A percentile compares a stretch with the other conserved stretches of the same genome.
Conservation (phyloP, 2,113 vertebrate species). For the Austrofundulus limnaeus region DNA sequence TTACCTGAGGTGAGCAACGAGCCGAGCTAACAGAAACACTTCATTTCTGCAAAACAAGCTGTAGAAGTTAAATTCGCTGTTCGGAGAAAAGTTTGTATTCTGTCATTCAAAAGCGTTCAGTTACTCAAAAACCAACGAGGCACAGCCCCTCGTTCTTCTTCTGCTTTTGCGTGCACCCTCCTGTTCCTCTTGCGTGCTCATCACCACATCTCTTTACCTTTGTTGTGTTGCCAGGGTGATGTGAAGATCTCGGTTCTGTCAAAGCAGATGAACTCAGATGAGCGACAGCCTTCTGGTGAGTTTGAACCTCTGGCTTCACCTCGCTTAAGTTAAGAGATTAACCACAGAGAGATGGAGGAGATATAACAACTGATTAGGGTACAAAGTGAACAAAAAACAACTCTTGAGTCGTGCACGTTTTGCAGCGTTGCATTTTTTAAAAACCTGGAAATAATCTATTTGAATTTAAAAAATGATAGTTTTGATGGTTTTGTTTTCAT, state of each 20-base stretch:
- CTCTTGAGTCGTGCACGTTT: background rate
- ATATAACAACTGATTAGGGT: background rate
- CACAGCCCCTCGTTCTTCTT: background rate
- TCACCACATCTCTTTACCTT: conserved; percentile 30
- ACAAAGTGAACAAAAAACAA: background rate
- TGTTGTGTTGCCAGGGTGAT: conserved; percentile 80
- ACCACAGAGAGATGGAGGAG: conserved; percentile 31
- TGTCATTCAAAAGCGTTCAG: no score
- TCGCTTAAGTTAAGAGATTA: conserved; percentile 16
- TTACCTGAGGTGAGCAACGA: conserved; percentile 82
- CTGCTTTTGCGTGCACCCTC: background rate
- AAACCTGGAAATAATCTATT: background rate
- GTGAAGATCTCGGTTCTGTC: conserved; percentile 69
- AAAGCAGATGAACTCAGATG: conserved; percentile 72
- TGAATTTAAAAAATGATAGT: conserved; percentile 1
- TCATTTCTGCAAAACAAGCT: no score
- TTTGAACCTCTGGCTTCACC: conserved; percentile 76
- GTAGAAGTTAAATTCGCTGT: background rate
- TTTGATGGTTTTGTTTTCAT: conserved; percentile 14
- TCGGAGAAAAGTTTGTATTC: no score
- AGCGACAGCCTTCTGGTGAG: conserved; percentile 82
- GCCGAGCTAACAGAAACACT: no score
- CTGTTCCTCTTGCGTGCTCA: conserved; percentile 30
- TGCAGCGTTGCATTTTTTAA: background rate
- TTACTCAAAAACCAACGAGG: conserved; percentile 2